Percentiles rank a stretch among this genome's conserved stretches.
Conservation (phyloP, 2,888 invertebrate species). For the Vannuccia rotundouncinata region DNA sequence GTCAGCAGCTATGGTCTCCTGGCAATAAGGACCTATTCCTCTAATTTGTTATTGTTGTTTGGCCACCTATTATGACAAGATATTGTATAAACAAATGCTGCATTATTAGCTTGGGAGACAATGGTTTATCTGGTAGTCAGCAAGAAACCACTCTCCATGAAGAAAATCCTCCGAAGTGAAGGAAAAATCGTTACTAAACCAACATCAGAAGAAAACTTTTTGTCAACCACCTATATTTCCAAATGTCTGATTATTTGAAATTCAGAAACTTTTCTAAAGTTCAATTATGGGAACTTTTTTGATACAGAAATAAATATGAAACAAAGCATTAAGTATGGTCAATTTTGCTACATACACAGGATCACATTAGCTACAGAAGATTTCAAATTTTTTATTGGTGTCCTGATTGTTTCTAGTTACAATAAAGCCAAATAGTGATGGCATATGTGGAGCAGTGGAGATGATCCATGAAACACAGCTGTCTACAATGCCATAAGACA, state of each 20-base stretch:
- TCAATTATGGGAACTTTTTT: not conserved
- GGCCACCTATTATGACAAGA: no score
- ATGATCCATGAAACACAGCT: slow-evolving; percentile 4
- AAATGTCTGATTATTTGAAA: not conserved
- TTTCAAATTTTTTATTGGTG: slow-evolving; percentile 14
- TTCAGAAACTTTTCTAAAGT: not conserved
- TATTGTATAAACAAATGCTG: no score
- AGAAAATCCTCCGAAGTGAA: not conserved
- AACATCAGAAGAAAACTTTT: not conserved
- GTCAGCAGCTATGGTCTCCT: no score
- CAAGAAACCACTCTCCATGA: not conserved
- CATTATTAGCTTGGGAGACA: no score
- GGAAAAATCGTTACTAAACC: not conserved
- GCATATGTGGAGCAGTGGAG: slow-evolving; percentile 25
- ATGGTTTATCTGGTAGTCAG: not conserved
- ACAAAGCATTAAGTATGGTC: not conserved
- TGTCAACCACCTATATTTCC: not conserved
- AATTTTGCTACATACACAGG: not conserved
- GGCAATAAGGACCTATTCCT: no score
- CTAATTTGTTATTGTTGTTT: no score
- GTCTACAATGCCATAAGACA: not conserved
- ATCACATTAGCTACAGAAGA: slow-evolving; percentile 31
- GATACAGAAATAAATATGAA: not conserved
- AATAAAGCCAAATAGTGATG: not conserved
- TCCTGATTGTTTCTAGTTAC: slow-evolving; percentile 5